Base-by-base conservation (phyloP, 2,113 vertebrate genomes). In the Rattus rattus region DNA sequence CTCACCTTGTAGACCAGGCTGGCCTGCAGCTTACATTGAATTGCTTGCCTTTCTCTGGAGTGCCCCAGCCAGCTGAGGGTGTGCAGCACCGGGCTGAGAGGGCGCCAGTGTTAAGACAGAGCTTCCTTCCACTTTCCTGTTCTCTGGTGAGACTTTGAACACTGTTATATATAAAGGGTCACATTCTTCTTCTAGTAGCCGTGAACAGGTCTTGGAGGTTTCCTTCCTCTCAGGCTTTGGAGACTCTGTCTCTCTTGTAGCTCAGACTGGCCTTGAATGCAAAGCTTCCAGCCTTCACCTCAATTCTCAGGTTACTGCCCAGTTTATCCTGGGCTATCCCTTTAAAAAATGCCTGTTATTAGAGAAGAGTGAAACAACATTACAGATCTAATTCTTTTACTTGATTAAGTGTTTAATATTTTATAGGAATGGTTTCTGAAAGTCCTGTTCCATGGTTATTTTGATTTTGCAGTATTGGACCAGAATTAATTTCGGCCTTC, bases 371-470 rank as follows among this genome's bases (percentile, higher is more conserved):
- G 33, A 95, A 75, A 92, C 14, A 69, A 69, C 6, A 33, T 69
- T 36, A 33, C 30, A 36, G 67, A 36, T 69, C 30, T 14, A n/a
- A 90, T 95, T 56, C 83, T 56, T 97, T 97, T 70, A 91, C 76
- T 73, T 86, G 52, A 77, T 92, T 76, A 92, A 72, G 72, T 92
- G 0, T 77, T 96, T 87, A 79, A 43, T 73, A 56, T 83, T 95
- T 93, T 63, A 70, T 30, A 59, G 73, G 88, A 87, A 75, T 94
- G 7, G 77, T 95, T 94, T 97, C 83, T 90, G 73, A 87, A 96
- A 92, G 89, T 84, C 7, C 72, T 70, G 7, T 95, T 95, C 87
- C 33, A 11, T 80, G 49, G 59, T 94, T 92, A n/a, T 47, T 33
- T 96, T 96, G 92, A 73, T 86, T 91, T 91, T 94, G 76, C 79